Evolutionary conservation across 2,113 vertebrate species (phyloP).

Genomic region (Chaenogobius annularis): DNA sequence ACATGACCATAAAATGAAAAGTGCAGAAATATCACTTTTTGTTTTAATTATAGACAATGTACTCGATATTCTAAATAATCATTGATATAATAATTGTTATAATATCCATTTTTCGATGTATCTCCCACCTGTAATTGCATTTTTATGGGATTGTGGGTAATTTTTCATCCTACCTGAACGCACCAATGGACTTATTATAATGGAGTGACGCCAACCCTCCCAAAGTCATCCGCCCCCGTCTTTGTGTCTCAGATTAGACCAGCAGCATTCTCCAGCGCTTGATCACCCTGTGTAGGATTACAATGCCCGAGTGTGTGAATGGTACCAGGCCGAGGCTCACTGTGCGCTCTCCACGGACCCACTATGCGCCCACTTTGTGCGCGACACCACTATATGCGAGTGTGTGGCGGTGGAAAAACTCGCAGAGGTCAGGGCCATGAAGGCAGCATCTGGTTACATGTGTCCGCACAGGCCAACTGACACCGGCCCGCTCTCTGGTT

Average conservation of each 20-base stretch:
- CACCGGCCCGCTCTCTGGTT: constrained; percentile 33
- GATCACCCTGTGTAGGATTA: constrained; percentile 67
- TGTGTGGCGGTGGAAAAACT: constrained; percentile 57
- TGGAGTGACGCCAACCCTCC: constrained; percentile 7
- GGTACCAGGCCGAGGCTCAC: constrained; percentile 61
- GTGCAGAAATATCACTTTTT: no score
- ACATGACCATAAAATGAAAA: no score
- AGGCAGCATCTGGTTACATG: constrained; percentile 68
- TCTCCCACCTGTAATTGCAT: neutral
- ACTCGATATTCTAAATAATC: no score
- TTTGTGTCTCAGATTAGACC: constrained; percentile 52
- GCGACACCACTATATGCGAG: constrained; percentile 17
- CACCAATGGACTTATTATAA: neutral
- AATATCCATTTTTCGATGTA: no score
- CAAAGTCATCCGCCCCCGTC: constrained; percentile 36
- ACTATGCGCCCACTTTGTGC: constrained; percentile 31
- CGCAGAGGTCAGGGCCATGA: constrained; percentile 72
- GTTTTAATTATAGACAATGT: no score
- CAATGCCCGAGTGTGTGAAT: constrained; percentile 65
- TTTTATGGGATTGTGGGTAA: neutral
- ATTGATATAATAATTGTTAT: no score
- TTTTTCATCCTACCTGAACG: neutral
- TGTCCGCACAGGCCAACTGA: constrained; percentile 49
- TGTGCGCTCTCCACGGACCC: constrained; percentile 38
- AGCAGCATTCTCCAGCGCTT: constrained; percentile 54